Evolutionary conservation across 1,140 invertebrate genomes (phyloP).

Genomic region (Leptestheria dahalacensis): DNA sequence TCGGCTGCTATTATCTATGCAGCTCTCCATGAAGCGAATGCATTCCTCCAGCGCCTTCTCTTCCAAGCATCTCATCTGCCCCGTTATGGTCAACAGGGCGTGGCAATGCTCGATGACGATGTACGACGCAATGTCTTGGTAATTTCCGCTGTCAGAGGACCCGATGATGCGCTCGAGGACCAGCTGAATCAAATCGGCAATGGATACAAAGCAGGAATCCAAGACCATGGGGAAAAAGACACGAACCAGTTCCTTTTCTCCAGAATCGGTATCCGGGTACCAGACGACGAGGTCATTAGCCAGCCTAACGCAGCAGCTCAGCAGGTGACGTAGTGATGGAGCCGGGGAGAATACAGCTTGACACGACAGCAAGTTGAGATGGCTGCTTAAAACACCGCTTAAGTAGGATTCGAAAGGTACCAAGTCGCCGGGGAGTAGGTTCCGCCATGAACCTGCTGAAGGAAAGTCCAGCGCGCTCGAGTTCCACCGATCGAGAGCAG

Average conservation of each 20-base stretch:
- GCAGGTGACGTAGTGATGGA: slow-evolving; percentile 47
- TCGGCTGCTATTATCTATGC: slow-evolving; percentile 61
- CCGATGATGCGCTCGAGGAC: slow-evolving; percentile 12
- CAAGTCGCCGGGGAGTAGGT: slow-evolving; percentile 54
- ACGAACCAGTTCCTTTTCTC: slow-evolving; percentile 34
- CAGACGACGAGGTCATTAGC: slow-evolving; percentile 41
- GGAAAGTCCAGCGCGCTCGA: slow-evolving; percentile 35
- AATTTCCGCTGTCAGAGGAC: slow-evolving; percentile 4
- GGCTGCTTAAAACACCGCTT: slow-evolving; percentile 33
- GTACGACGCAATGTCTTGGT: slow-evolving; percentile 13
- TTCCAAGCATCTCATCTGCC: slow-evolving; percentile 29
- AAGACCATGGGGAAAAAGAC: slow-evolving; percentile 55
- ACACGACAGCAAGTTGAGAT: slow-evolving; percentile 38
- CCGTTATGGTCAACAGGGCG: background rate
- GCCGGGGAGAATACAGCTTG: slow-evolving; percentile 43
- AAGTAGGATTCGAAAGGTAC: slow-evolving; percentile 69
- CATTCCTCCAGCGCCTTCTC: slow-evolving; percentile 52
- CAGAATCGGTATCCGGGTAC: slow-evolving; percentile 32
- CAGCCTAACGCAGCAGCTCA: slow-evolving; percentile 47
- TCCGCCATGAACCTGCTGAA: slow-evolving; percentile 31
- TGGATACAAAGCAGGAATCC: slow-evolving; percentile 53
- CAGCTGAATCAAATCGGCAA: slow-evolving; percentile 36
- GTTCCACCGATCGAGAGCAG: slow-evolving; percentile 49
- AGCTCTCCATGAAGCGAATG: slow-evolving; percentile 64
- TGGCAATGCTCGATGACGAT: slow-evolving; percentile 8